Evolutionary conservation across 2,888 invertebrate species (phyloP).

Genomic region (Drosophila borborema): DNA sequence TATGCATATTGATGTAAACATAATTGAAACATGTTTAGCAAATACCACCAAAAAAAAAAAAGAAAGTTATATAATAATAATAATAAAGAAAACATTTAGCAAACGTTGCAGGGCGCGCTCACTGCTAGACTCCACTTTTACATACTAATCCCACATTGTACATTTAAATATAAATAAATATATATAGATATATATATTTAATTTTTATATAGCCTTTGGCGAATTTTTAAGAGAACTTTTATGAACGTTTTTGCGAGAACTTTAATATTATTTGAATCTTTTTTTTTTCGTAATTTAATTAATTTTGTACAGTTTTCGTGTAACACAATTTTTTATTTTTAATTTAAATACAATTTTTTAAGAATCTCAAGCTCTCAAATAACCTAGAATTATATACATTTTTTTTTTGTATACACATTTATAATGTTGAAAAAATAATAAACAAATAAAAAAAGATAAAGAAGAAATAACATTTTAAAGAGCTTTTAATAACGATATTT

Average conservation of each 20-base stretch:
- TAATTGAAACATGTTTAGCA: conserved; percentile 24
- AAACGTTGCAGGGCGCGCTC: conserved; percentile 23
- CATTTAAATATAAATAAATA: conserved; percentile 23
- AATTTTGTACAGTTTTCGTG: conserved; percentile 32
- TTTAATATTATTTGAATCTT: conserved; percentile 17
- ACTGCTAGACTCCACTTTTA: conserved; percentile 32
- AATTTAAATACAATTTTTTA: not conserved
- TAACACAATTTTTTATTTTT: not conserved
- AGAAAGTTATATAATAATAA: not conserved
- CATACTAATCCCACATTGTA: conserved; percentile 20
- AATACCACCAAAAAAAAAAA: conserved; percentile 40
- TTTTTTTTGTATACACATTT: conserved; percentile 4
- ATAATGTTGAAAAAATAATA: not conserved
- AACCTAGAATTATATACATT: not conserved
- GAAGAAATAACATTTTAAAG: conserved; percentile 15
- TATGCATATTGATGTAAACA: conserved; percentile 20
- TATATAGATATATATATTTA: not conserved
- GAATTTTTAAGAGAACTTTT: conserved; percentile 31
- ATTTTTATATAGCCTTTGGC: conserved; percentile 44
- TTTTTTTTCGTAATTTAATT: conserved; percentile 23
- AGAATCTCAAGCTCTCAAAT: conserved; percentile 6
- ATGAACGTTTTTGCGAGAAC: conserved; percentile 29
- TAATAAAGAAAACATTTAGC: not conserved
- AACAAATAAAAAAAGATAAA: not conserved
- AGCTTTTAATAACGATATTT: conserved; percentile 53